Evolutionary conservation across 2,113 vertebrate species (phyloP).

Genomic region (Mungos mungo): DNA sequence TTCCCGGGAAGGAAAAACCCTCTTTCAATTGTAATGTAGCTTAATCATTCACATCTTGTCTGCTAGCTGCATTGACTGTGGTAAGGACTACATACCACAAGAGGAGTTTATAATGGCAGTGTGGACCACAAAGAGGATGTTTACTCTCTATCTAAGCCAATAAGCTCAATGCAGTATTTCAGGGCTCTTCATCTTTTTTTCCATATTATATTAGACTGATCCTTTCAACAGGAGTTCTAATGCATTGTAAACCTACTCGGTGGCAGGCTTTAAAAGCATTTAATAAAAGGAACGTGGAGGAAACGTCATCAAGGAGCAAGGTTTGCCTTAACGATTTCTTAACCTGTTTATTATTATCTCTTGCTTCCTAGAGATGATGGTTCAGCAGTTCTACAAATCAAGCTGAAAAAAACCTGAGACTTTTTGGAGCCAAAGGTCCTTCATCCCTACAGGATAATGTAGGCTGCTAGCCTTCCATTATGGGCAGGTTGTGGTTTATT

Average conservation of each 20-base stretch:
- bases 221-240: conserved; percentile 52
- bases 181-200: background rate
- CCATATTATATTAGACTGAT: background rate
- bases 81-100: background rate
- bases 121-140: background rate
- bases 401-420: conserved; percentile 4
- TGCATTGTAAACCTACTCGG: background rate
- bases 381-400: conserved; percentile 48
- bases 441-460: background rate
- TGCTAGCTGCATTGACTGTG: conserved; percentile 18
- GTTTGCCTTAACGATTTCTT: conserved; percentile 28
- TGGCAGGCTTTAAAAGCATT: conserved; percentile 68
- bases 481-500: conserved; percentile 40
- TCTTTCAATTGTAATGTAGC: background rate
- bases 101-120: conserved; percentile 26
- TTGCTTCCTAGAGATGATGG: conserved; percentile 27
- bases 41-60: background rate
- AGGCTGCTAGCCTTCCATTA: conserved; percentile 1
- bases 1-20: background rate
- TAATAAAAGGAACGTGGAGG: conserved; percentile 42
- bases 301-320: background rate
- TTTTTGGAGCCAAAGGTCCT: conserved; percentile 53
- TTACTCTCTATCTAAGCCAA: background rate
- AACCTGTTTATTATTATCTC: conserved; percentile 48
- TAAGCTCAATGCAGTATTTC: background rate